Evolutionary conservation across 2,113 vertebrate species (phyloP).

Genomic region (Lasiurus cinereus): DNA sequence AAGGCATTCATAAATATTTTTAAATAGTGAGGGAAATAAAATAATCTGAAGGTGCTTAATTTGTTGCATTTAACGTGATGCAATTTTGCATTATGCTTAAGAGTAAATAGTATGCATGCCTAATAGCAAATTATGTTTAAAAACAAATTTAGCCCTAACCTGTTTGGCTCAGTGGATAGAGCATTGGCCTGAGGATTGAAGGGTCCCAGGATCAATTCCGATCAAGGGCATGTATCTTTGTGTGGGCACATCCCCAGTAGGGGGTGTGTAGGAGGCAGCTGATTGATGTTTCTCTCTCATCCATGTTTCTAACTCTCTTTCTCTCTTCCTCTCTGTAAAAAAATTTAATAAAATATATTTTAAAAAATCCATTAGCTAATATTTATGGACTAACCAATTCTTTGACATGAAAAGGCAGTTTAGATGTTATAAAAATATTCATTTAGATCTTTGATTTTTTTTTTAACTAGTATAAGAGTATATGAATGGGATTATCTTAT

Average conservation of each 20-base stretch:
- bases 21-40: constrained; percentile 26
- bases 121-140: not conserved
- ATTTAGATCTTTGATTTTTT: not conserved
- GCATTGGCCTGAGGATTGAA: no score
- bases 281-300: no score
- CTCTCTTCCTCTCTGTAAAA: no score
- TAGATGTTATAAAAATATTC: not conserved
- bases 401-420: not conserved
- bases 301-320: no score
- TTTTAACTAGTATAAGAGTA: not conserved
- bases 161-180: no score
- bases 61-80: not conserved
- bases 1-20: constrained; percentile 35
- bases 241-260: no score
- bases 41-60: not conserved
- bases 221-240: no score
- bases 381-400: not conserved
- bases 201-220: no score
- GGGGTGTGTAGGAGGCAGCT: no score
- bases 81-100: not conserved
- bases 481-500: not conserved
- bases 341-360: no score
- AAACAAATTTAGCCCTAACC: not conserved
- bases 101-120: not conserved
- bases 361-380: not conserved